phyloP scores from a whole-genome alignment of 2,797 vertebrate genomes.

The Borostomias antarcticus region DNA sequence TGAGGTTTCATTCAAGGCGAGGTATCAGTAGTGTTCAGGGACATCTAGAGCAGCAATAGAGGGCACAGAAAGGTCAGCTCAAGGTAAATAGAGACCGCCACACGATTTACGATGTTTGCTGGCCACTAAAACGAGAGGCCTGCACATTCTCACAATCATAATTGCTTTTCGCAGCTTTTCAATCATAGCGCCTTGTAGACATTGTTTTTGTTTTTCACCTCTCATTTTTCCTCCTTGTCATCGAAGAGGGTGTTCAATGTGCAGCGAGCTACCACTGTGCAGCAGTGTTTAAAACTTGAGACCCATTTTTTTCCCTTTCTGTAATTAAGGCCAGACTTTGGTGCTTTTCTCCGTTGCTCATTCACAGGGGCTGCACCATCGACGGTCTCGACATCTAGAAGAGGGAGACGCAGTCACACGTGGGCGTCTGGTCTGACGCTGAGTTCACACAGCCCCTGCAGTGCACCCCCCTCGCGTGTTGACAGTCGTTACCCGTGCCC shows the following conservation, averaged over 20 bases:
- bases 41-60: conserved; percentile 53
- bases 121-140: conserved; percentile 70
- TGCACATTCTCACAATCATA: conserved; percentile 79
- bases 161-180: conserved; percentile 82
- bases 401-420: conserved; percentile 58
- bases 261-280: conserved; percentile 38
- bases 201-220: conserved; percentile 53
- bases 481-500: conserved; percentile 80
- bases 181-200: conserved; percentile 62
- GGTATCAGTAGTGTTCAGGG: conserved; percentile 54
- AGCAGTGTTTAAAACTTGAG: conserved; percentile 34
- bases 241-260: conserved; percentile 30
- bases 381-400: conserved; percentile 33
- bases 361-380: conserved; percentile 34
- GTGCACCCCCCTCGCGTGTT: conserved; percentile 56
- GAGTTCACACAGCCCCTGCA: conserved; percentile 37
- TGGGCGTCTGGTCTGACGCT: conserved; percentile 65
- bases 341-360: conserved; percentile 17
- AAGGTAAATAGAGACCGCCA: conserved; percentile 69
- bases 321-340: conserved; percentile 50
- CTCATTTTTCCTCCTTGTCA: conserved; percentile 39
- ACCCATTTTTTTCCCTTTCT: conserved; percentile 26
- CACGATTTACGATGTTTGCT: conserved; percentile 77
- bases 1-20: not conserved
- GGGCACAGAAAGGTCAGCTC: conserved; percentile 65